phyloP scores from a whole-genome alignment of 2,888 invertebrate species.

The Allacma fusca region DNA sequence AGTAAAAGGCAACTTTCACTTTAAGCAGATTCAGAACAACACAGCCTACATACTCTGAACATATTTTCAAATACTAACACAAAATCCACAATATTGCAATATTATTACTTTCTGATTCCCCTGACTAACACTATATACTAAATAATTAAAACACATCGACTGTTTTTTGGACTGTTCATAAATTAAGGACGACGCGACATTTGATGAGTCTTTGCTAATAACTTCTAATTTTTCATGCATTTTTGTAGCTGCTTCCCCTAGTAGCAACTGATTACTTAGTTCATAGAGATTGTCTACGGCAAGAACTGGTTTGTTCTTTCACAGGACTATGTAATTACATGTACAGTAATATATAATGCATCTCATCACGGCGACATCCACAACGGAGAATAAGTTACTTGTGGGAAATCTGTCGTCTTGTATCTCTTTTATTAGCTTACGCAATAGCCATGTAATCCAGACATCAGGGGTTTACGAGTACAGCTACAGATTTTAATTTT shows the following conservation, averaged over 20 bases:
- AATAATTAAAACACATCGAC: too few species aligned
- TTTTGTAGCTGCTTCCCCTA: neutral
- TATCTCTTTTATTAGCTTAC: neutral
- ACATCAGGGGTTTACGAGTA: too few species aligned
- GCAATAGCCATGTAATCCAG: neutral
- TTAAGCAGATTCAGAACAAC: too few species aligned
- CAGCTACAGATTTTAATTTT: too few species aligned
- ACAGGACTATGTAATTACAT: neutral
- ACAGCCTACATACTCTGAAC: too few species aligned
- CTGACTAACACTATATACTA: too few species aligned
- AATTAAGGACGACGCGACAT: constrained; percentile 2
- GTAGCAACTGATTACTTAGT: too few species aligned
- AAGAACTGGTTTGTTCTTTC: neutral
- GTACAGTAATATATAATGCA: neutral
- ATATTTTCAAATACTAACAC: too few species aligned
- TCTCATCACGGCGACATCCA: neutral
- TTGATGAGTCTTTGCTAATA: constrained; percentile 6
- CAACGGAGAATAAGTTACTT: neutral
- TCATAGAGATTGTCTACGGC: neutral
- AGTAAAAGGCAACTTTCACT: too few species aligned
- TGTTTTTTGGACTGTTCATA: too few species aligned
- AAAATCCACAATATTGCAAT: too few species aligned
- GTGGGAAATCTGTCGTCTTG: neutral
- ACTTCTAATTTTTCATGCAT: neutral
- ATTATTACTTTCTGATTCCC: too few species aligned